Evolutionary conservation across 2,888 invertebrate genomes (phyloP), one percentile per base, ranked within the genome.

Genomic region (Chironomus tentans): DNA sequence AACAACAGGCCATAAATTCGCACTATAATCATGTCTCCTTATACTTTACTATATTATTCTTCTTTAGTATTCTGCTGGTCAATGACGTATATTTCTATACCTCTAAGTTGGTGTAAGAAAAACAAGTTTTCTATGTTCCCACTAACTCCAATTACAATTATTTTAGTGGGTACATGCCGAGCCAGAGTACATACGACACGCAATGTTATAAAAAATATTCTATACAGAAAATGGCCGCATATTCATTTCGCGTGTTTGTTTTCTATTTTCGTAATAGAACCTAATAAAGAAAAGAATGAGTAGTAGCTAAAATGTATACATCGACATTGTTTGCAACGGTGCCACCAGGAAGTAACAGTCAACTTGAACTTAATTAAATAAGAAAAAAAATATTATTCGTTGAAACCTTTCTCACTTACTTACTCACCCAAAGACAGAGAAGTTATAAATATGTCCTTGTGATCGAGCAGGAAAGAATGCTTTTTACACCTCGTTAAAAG

Each of bases 401-500:
- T 38, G 38, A 38, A 38, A 38, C 38, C 10, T 38, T 38, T 38
- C 10, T 38, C 38, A 38, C 38, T 38, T 38, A 38, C 38, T 38
- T 38, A 38, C 38, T 38, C 38, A 38, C 38, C 10, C 38, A 38
- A 15, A n/a, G 50, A 50, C 13, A 50, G 50, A 38, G 38, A 38
- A 38, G 10, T 28, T 38, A 10, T 38, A 38, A 18, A 15, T 56
- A 5, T 15, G 18, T 18, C n/a, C n/a, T 21, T 21, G 56, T 56
- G 56, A 15, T 7, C n/a, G 15, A 47, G 15, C 70, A 70, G 70
- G 50, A 70, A 70, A 70, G 50, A 48, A 18, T 21, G 13, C 18
- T 70, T 70, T 70, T 70, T 50, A 50, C 70, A 70, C 70, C 70
- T 70, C 70, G 70, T 70, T 70, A 70, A 56, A 70, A 70, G 50